These are phyloP conservation scores for Lasioglossum villosulum DNA, from an alignment of 2,888 invertebrate species.

Conservation along the genomic window DNA sequence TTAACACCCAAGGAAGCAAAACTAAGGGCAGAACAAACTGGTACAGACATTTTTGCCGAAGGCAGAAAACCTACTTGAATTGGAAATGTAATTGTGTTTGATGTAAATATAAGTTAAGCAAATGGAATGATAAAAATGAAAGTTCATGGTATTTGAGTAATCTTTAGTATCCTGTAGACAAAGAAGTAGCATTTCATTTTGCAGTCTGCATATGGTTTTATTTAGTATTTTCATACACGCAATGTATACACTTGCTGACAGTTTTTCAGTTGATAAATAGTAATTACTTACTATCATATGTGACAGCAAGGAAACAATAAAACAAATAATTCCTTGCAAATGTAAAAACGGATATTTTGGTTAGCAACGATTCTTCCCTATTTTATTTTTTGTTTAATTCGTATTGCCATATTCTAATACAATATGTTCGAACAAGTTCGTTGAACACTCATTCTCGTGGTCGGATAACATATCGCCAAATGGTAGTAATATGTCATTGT, in stretches of 20 bases:
- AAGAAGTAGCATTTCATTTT: conserved; percentile 7
- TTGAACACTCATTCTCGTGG: conserved; percentile 68
- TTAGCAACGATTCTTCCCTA: conserved; percentile 23
- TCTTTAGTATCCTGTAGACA: conserved; percentile 17
- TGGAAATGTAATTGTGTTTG: neutral
- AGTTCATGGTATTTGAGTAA: conserved; percentile 16
- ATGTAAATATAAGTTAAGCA: conserved; percentile 22
- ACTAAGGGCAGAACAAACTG: conserved; percentile 89
- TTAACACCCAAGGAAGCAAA: conserved; percentile 90
- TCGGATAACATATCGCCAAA: conserved; percentile 69
- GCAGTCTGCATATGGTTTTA: conserved; percentile 71
- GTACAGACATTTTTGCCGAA: conserved; percentile 91
- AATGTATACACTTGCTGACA: conserved; percentile 67
- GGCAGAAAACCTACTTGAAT: neutral
- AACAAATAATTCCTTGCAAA: conserved; percentile 45
- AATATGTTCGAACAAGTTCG: conserved; percentile 44
- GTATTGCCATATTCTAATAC: conserved; percentile 16
- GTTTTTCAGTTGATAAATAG: conserved; percentile 65
- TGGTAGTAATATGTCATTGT: conserved; percentile 44
- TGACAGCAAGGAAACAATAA: conserved; percentile 53
- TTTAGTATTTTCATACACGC: conserved; percentile 72
- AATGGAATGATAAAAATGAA: neutral
- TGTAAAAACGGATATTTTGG: conserved; percentile 46
- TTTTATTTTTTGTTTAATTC: conserved; percentile 34
- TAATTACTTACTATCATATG: conserved; percentile 69